Conservation (phyloP, 2,888 invertebrate species). For the Mellilla xanthometata region DNA sequence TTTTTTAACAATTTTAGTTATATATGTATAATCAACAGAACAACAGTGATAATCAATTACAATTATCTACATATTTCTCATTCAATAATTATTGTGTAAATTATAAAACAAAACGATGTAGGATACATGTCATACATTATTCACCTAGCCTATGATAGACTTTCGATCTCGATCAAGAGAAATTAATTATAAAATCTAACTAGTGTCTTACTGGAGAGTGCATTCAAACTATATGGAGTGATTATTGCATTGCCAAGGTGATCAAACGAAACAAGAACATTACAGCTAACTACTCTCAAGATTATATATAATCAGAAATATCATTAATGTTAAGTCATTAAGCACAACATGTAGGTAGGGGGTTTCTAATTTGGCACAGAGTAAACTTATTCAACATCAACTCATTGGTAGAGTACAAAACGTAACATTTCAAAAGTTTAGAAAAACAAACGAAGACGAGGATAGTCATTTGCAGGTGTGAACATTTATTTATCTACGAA, state of each 20-base stretch:
- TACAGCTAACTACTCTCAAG: slow-evolving; percentile 75
- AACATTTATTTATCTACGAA: slow-evolving; percentile 35
- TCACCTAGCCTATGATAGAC: slow-evolving; percentile 82
- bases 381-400: slow-evolving; percentile 28
- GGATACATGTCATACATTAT: slow-evolving; percentile 73
- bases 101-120: slow-evolving; percentile 55
- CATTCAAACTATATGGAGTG: slow-evolving; percentile 76
- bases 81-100: slow-evolving; percentile 47
- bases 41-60: slow-evolving; percentile 39
- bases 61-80: slow-evolving; percentile 43
- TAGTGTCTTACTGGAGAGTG: slow-evolving; percentile 76
- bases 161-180: slow-evolving; percentile 80
- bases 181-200: slow-evolving; percentile 80
- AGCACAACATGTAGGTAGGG: slow-evolving; percentile 43
- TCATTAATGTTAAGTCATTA: slow-evolving; percentile 54
- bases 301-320: slow-evolving; percentile 61
- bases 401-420: slow-evolving; percentile 5
- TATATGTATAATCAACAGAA: slow-evolving; percentile 30
- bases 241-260: slow-evolving; percentile 67
- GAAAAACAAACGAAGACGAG: slow-evolving; percentile 28
- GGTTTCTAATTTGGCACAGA: slow-evolving; percentile 75
- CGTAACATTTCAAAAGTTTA: slow-evolving; percentile 7
- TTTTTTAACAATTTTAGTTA: slow-evolving; percentile 24
- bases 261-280: slow-evolving; percentile 67
- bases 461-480: slow-evolving; percentile 35